phyloP scores from a whole-genome alignment of 1,140 invertebrate genomes.

The Mesaphorura yosii region DNA sequence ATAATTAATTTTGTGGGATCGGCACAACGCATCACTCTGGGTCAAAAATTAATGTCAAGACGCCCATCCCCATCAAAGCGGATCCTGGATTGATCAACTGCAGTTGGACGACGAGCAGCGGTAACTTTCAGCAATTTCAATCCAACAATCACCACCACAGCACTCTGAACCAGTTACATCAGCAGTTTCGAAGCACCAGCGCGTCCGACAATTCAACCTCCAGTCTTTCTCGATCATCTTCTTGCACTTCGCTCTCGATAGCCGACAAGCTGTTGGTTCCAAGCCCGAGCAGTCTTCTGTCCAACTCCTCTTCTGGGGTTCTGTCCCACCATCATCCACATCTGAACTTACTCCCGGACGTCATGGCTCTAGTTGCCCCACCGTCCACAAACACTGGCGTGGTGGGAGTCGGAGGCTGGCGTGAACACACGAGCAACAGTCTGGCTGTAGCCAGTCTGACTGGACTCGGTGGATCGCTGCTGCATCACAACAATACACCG shows the following conservation, averaged over 20 bases:
- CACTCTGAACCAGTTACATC: background rate
- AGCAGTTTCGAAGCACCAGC: background rate
- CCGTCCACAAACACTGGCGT: too few relatives aligned
- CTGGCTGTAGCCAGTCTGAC: background rate
- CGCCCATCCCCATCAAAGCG: slow-evolving; percentile 30
- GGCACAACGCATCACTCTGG: background rate
- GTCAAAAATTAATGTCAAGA: slow-evolving; percentile 19
- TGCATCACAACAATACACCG: too few relatives aligned
- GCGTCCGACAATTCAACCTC: background rate
- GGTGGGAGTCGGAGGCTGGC: slow-evolving; percentile 47
- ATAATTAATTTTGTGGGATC: background rate
- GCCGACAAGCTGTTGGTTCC: slow-evolving; percentile 31
- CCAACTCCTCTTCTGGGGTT: slow-evolving; percentile 30
- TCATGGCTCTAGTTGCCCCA: slow-evolving; percentile 56
- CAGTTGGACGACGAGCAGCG: background rate
- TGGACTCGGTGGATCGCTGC: slow-evolving; percentile 26
- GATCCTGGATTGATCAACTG: too few relatives aligned
- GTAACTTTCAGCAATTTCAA: slow-evolving; percentile 3
- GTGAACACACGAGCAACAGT: slow-evolving; percentile 41
- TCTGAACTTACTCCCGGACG: slow-evolving; percentile 27
- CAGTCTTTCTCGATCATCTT: background rate
- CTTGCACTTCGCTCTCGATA: slow-evolving; percentile 17
- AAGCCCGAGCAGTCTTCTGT: slow-evolving; percentile 18
- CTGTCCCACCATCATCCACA: too few relatives aligned
- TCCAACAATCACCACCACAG: slow-evolving; percentile 4